Base-by-base conservation (phyloP, 23 tunicate genomes). In the Botrylloides violaceus region DNA sequence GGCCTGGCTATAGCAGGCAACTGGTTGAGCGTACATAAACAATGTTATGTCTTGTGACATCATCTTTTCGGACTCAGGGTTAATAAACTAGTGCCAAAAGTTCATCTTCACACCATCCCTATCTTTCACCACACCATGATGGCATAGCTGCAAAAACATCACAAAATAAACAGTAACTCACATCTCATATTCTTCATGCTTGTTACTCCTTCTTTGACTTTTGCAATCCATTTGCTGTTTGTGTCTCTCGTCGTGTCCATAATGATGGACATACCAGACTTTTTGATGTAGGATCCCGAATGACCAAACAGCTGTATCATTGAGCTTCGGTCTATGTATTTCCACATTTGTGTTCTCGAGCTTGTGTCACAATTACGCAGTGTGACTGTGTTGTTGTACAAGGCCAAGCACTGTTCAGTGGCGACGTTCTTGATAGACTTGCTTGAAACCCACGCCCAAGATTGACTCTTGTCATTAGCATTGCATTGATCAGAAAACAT, bases 371-470 rank as follows among this genome's bases (percentile, higher is more conserved):
- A 88, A 58, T 88, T 63, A 23, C 53, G 71, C 26, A 77, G 73
- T 4, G 77, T 38, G 23, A 88, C 80, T 4, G 31, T 35, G 32
- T 72, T 58, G 32, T 64, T 35, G 64, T n/a, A 30, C 0, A 64
- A 70, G 1, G 71, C 65, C 12, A 88, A 57, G 65, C 96, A 88
- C 39, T 82, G 87, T 26, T 77, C 65, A 18, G 71, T 77, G 32
- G 27, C 26, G 38, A 61, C 53, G 71, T 76, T 88, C 48, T 49
- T 77, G 30, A 88, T 39, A 49, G 49, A 61, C 27, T 84, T 63
- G 62, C 58, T 73, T 19, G 88, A 77, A 37, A 82, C 87, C 88
- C 88, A 88, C 12, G 49, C 61, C 96, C 96, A 88, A 5, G 32
- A 59, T 35, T 88, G 96, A 0, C 70, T 34, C 0, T n/a, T 19